Base-by-base conservation (phyloP, 2,888 invertebrate species). In the Hoplodrina blanda region DNA sequence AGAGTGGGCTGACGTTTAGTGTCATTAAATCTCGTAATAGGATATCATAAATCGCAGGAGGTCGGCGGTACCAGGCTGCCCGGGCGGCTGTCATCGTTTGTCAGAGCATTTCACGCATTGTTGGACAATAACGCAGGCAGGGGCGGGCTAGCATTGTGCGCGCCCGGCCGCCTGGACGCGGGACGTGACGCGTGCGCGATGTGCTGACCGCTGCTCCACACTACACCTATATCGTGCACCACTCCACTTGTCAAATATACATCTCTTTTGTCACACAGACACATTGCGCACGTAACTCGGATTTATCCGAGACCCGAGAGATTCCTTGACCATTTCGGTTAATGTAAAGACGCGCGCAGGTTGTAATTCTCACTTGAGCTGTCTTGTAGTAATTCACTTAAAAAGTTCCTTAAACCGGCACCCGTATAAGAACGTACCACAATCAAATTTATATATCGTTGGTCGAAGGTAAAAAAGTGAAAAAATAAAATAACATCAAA, bases 51-150 rank as follows among this genome's bases (percentile, higher is more conserved):
- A 96, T 96, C 91, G 95, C 92, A 89, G 93, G 93, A 94, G 95
- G 94, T 93, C 93, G 94, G 90, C 91, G 89, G 91, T 88, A 89
- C 90, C 88, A 89, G 91, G 91, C 90, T 84, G 91, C 90, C 91
- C 90, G 92, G 92, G 92, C 92, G 92, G 92, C 93, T 95, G 96
- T 95, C 96, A 95, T 96, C 96, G 96, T 96, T 96, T 96, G 96
- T 96, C 96, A 96, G 96, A 91, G 93, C 94, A 93, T 96, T 96
- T 96, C 95, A 95, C 95, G 96, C 96, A 93, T 95, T 95, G 96
- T 95, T 94, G 95, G 95, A 94, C 94, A 94, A 96, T 95, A 95
- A 94, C 94, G 95, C 95, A 93, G 88, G 91, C 88, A 83, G 88
- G 90, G 90, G 89, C 86, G 88, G 90, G 87, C 87, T 79, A 84